Percentiles rank a stretch among this genome's conserved stretches.
These are phyloP conservation scores for Aldrovandia affinis DNA, from an alignment of 2,797 vertebrate species.

Conservation along the genomic window DNA sequence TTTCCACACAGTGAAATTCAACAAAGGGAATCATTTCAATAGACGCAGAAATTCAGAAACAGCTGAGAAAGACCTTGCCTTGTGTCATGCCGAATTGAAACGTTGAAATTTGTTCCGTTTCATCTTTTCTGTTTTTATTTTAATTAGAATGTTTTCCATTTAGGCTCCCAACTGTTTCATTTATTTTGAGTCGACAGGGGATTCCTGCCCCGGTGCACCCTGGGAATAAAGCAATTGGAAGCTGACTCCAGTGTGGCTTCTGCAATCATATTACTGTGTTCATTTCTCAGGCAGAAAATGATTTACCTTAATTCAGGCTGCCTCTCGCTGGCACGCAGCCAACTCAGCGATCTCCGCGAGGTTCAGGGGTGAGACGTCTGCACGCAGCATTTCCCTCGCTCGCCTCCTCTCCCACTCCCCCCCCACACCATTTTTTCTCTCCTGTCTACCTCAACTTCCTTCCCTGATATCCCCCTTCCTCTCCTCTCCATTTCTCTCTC, in stretches of 20 bases:
- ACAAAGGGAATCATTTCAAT: not conserved
- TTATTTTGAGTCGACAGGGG: conserved; percentile 72
- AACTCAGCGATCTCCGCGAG: conserved; percentile 64
- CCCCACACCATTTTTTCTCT: conserved; percentile 36
- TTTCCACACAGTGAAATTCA: not conserved
- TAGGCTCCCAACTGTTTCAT: conserved; percentile 70
- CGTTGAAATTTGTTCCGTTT: conserved; percentile 45
- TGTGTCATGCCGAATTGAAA: conserved; percentile 47
- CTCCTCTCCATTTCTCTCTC: not conserved
- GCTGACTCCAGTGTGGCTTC: conserved; percentile 62
- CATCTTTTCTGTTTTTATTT: conserved; percentile 63
- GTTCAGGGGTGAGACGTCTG: conserved; percentile 48
- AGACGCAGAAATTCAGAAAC: conserved; percentile 18
- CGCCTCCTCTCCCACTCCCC: conserved; percentile 30
- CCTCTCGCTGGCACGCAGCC: conserved; percentile 67
- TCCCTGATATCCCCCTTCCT: not conserved
- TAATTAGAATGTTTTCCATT: conserved; percentile 69
- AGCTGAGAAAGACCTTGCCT: conserved; percentile 41
- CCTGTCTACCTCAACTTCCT: conserved; percentile 11
- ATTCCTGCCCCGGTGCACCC: conserved; percentile 60
- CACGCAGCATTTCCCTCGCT: conserved; percentile 50
- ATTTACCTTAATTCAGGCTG: conserved; percentile 72
- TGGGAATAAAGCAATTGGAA: conserved; percentile 74
- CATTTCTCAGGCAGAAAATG: conserved; percentile 75
- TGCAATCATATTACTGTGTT: conserved; percentile 67